Conservation (phyloP, 1,140 invertebrate species). For the Mactra quadrangularis region DNA sequence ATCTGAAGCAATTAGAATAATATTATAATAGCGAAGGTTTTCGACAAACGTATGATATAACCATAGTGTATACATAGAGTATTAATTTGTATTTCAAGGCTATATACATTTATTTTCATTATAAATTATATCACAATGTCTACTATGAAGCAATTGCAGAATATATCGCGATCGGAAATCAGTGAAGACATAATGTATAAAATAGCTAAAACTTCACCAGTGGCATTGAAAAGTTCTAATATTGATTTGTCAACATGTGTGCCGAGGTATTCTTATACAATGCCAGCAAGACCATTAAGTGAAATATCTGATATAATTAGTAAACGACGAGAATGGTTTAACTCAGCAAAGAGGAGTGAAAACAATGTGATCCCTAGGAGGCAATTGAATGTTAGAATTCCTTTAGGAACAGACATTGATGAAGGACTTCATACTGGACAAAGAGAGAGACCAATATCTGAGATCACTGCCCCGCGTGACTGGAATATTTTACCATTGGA, state of each 20-base stretch:
- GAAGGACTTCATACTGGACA: not conserved
- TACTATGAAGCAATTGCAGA: conserved; percentile 21
- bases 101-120: no score
- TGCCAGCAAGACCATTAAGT: not conserved
- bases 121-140: no score
- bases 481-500: conserved; percentile 42
- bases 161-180: conserved; percentile 30
- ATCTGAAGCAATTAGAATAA: no score
- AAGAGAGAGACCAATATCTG: conserved; percentile 41
- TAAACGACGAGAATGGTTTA: conserved; percentile 14
- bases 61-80: no score
- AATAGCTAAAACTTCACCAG: not conserved
- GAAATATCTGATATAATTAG: conserved; percentile 34
- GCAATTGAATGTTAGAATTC: conserved; percentile 8
- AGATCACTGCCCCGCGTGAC: conserved; percentile 11
- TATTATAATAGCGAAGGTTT: no score
- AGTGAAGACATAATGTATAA: conserved; percentile 37
- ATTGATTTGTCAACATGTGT: not conserved
- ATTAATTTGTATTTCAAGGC: no score
- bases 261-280: not conserved
- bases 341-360: not conserved
- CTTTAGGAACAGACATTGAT: not conserved
- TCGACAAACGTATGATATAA: no score
- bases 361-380: conserved; percentile 21
- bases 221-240: not conserved